Percentiles rank a stretch among this genome's conserved stretches.
phyloP scores from a whole-genome alignment of 1,140 invertebrate species.

The Halotydeus destructor region DNA sequence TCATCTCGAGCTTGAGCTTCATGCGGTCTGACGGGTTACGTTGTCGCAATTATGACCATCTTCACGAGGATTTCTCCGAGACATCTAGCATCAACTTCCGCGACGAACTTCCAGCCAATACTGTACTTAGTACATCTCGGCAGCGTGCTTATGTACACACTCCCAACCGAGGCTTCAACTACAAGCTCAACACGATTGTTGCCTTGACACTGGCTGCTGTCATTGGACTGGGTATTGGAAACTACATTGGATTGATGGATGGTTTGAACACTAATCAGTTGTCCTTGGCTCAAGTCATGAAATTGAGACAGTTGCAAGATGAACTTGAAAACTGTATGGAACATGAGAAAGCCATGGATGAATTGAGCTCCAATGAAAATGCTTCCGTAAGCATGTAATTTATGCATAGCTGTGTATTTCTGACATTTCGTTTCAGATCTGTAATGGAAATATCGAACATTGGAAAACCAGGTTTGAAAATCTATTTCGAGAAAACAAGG shows the following conservation, averaged over 20 bases:
- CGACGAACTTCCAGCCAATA: neutral
- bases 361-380: no score
- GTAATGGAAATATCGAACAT: constrained; percentile 7
- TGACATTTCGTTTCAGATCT: neutral
- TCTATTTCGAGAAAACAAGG: constrained; percentile 11
- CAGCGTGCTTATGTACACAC: constrained; percentile 13
- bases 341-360: constrained; percentile 2
- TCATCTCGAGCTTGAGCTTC: neutral
- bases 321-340: constrained; percentile 13
- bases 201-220: constrained; percentile 9
- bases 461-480: constrained; percentile 8
- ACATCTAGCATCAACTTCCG: neutral
- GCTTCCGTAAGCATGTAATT: neutral
- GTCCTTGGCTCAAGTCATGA: constrained; percentile 11
- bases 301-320: constrained; percentile 15
- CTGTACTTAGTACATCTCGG: no score
- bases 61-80: neutral
- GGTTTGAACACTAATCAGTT: constrained; percentile 7
- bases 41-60: neutral
- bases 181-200: constrained; percentile 10
- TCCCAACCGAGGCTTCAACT: constrained; percentile 12
- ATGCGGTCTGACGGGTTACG: no score
- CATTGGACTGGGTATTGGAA: constrained; percentile 13
- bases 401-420: neutral
- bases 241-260: constrained; percentile 15